phyloP scores from a whole-genome alignment of 2,797 vertebrate genomes.

The Spondyliosoma cantharus region DNA sequence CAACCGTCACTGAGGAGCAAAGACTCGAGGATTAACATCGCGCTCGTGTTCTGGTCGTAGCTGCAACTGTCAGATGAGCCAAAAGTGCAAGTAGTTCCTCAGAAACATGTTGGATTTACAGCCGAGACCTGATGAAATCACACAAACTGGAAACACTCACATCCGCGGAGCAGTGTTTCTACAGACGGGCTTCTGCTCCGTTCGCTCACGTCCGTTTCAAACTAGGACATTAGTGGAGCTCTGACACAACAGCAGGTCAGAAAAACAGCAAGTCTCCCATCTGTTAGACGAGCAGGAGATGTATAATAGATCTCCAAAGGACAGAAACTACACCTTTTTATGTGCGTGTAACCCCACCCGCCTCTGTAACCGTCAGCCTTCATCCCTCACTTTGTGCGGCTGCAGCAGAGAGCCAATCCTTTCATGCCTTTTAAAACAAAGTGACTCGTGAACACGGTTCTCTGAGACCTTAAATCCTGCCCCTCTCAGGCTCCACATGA shows the following conservation, averaged over 20 bases:
- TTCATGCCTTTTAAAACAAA: not conserved
- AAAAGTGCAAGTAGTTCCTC: too few species aligned
- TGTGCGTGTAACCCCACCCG: not conserved
- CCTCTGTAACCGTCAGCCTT: not conserved
- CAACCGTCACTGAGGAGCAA: too few species aligned
- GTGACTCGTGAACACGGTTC: conserved; percentile 21
- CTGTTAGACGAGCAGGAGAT: conserved; percentile 6
- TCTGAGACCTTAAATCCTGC: conserved; percentile 24
- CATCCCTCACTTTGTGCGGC: not conserved
- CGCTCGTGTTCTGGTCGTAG: too few species aligned
- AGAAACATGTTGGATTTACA: too few species aligned
- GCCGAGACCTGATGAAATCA: too few species aligned
- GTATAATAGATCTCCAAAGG: not conserved
- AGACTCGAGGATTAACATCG: too few species aligned
- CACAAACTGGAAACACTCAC: too few species aligned
- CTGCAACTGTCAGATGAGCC: too few species aligned
- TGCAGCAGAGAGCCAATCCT: too few species aligned
- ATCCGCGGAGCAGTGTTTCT: too few species aligned
- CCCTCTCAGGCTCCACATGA: conserved; percentile 27
- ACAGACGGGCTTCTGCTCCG: not conserved
- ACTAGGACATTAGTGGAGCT: not conserved
- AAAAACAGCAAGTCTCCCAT: conserved; percentile 4
- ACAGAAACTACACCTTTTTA: not conserved
- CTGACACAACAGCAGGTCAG: not conserved
- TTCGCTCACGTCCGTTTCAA: too few species aligned